These are phyloP conservation scores for Hyla sarda DNA, from an alignment of 2,113 vertebrate genomes.

Conservation along the genomic window DNA sequence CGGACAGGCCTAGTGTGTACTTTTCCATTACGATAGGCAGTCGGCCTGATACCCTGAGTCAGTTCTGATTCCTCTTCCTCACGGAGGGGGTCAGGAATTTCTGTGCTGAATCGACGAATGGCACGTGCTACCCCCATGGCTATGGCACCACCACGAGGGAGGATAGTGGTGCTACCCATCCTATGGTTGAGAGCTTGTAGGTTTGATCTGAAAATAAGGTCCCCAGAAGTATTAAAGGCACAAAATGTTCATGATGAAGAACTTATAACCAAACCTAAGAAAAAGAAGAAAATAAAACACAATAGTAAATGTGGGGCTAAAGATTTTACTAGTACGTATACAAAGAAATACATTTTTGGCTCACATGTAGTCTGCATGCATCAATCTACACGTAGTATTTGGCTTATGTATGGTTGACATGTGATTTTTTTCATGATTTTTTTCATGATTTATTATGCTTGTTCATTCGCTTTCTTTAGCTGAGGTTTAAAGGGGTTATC, in stretches of 20 bases:
- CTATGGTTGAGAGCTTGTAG: constrained; percentile 60
- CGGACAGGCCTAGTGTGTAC: constrained; percentile 6
- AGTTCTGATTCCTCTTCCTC: constrained; percentile 50
- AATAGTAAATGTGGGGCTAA: constrained; percentile 1
- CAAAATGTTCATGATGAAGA: not conserved
- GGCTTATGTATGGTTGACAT: no score
- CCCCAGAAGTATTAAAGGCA: constrained; percentile 19
- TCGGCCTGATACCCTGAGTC: constrained; percentile 59
- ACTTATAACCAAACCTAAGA: not conserved
- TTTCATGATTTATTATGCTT: no score
- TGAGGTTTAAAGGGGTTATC: no score
- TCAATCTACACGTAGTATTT: no score
- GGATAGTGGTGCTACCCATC: constrained; percentile 61
- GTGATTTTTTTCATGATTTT: no score
- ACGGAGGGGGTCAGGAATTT: constrained; percentile 41
- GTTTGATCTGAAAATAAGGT: constrained; percentile 47
- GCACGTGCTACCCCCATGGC: constrained; percentile 69
- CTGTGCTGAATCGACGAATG: constrained; percentile 66
- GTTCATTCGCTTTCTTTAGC: no score
- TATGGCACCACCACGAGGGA: constrained; percentile 45
- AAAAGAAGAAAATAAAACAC: not conserved
- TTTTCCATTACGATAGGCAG: constrained; percentile 67
- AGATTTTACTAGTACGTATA: not conserved
- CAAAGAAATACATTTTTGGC: not conserved
- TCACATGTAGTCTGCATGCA: no score